Base-by-base conservation (phyloP, 2,113 vertebrate species). In the Orthonyx spaldingii region DNA sequence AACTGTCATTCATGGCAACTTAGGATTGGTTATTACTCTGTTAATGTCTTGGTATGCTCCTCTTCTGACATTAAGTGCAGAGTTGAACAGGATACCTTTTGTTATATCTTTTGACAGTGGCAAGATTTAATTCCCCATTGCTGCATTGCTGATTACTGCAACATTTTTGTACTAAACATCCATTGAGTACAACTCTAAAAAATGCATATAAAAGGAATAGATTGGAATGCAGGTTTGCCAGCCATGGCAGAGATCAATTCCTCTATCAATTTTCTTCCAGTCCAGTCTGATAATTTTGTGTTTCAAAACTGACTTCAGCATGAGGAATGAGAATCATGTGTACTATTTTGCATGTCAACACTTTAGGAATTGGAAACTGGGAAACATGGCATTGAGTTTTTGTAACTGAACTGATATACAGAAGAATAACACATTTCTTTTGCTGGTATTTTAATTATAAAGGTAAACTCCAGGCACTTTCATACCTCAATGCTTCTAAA, bases 1-100 rank as follows among this genome's bases (percentile, higher is more conserved):
- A n/a, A 8, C 9, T 3, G 0, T 41, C 21, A 64, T 32, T 52
- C 21, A 26, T 49, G 1, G 2, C 6, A 72, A 1, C 19, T 60
- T 35, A 79, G 24, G 56, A 6, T 3, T 63, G 44, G 8, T 32
- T 23, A 35, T 75, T 68, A 15, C 19, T 17, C 27, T 83, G 13
- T 65, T 24, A 44, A 3, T 6, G 42, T 42, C 47, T 75, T 55
- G 10, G 13, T 60, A 9, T 30, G 8, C 23, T 91, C 37, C 11
- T 32, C 16, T 77, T 68, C 35, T 30, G 24, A 42, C 11, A 19
- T 44, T 47, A 76, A 42, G 37, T 2, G 2, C 8, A 39, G 52
- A 72, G 16, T 5, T 63, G 70, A 79, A 47, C 6, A 42, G 19
- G 18, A 42, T 4, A 52, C 63, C 23, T 84, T 39, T 30, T 63